Conservation (phyloP, 1,140 invertebrate species). For the Berghia stephanieae region DNA sequence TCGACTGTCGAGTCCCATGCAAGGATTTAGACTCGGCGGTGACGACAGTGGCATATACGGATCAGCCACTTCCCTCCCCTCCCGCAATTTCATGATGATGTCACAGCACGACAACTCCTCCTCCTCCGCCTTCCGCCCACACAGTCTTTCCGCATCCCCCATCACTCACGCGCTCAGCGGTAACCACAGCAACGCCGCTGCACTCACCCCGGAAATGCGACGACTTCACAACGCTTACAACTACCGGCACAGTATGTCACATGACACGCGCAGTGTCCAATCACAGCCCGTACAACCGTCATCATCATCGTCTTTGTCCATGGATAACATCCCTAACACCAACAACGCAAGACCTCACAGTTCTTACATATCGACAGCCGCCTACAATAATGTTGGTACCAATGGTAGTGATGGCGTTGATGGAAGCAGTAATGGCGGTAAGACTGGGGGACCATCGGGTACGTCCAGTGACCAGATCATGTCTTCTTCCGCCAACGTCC, state of each 20-base stretch:
- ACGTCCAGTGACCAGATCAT: too few species aligned
- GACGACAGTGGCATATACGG: slow-evolving; percentile 56
- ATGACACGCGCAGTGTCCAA: slow-evolving; percentile 31
- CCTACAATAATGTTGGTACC: too few species aligned
- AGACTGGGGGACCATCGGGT: background rate
- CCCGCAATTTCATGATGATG: slow-evolving; percentile 9
- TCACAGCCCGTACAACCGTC: slow-evolving; percentile 26
- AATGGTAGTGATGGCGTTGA: too few species aligned
- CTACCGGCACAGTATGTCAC: slow-evolving; percentile 25
- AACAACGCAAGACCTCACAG: slow-evolving; percentile 29
- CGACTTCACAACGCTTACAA: background rate
- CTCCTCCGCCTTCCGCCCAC: slow-evolving; percentile 22
- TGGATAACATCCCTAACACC: background rate
- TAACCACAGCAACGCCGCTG: background rate
- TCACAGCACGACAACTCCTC: slow-evolving; percentile 3
- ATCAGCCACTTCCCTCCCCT: slow-evolving; percentile 40
- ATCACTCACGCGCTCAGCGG: slow-evolving; percentile 18
- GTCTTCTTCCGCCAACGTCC: slow-evolving; percentile 20
- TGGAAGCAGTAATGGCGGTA: too few species aligned
- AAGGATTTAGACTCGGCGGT: slow-evolving; percentile 44
- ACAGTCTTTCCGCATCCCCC: slow-evolving; percentile 35
- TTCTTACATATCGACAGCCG: slow-evolving; percentile 26
- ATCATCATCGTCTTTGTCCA: background rate
- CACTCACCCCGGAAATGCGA: slow-evolving; percentile 30
- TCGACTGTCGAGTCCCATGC: slow-evolving; percentile 44